These are phyloP conservation scores for Manacus vitellinus DNA, from an alignment of 2,113 vertebrate species.

Conservation along the genomic window DNA sequence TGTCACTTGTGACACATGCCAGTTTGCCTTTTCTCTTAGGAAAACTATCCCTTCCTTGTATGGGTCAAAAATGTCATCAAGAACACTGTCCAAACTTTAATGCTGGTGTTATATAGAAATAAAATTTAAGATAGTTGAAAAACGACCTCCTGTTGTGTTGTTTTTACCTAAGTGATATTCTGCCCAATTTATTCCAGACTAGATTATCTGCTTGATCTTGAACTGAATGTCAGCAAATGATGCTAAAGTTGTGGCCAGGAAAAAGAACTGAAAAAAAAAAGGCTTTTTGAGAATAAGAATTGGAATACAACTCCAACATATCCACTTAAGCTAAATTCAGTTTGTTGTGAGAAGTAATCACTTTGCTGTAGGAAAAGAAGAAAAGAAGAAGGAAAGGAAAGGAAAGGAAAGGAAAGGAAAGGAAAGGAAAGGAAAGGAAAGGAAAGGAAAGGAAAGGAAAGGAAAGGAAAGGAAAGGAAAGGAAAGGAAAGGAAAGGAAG, in stretches of 20 bases:
- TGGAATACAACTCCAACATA: not conserved
- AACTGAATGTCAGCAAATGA: not conserved
- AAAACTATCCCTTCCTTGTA: not conserved
- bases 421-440: too few relatives aligned
- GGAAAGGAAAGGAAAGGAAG: not conserved
- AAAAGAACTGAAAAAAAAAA: not conserved
- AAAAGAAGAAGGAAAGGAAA: too few relatives aligned
- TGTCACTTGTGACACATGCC: not conserved
- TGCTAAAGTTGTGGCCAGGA: not conserved
- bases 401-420: too few relatives aligned
- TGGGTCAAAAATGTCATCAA: not conserved
- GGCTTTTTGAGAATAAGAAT: not conserved
- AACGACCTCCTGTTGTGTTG: not conserved
- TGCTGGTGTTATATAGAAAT: not conserved
- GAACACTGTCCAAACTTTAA: not conserved
- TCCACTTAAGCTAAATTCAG: not conserved
- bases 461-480: too few relatives aligned
- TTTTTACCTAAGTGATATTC: not conserved
- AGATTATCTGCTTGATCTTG: not conserved
- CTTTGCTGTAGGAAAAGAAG: not conserved
- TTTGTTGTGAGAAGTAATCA: not conserved
- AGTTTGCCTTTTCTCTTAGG: not conserved
- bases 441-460: too few relatives aligned
- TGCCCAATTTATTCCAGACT: not conserved
- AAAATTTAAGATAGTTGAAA: not conserved